Evolutionary conservation across 2,113 vertebrate genomes (phyloP), one percentile per base, ranked within the genome.

Genomic region (Cyprinodon brontotheroides): DNA sequence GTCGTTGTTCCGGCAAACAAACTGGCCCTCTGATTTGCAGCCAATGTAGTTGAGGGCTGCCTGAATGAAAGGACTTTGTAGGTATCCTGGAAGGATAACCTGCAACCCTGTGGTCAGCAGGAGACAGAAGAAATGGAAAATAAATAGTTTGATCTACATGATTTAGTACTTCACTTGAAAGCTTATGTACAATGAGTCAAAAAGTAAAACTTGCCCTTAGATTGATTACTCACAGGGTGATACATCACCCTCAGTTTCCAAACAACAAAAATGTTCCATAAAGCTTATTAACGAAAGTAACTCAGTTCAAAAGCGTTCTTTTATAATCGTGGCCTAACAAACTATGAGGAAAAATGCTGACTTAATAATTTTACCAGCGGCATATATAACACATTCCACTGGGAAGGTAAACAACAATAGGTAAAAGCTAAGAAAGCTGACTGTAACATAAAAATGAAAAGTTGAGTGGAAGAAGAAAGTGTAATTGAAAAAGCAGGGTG

Each of bases 21-120:
- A 96, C 82, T 95, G 95, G 0, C 98, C 98, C 20, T 96, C 96
- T 0, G 96, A 96, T 90, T 96, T 95, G 88, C 98, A 99, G 53
- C 96, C 96, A 12, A 99, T 95, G 88, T 99, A 99, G 93, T 96
- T 94, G 68, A 99, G 96, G 0, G 98, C 98, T 0, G 98, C 98
- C 0, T 95, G 94, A 77, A 99, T 95, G 11, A 98, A 99, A 39
- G 93, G 87, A 74, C 95, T 94, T 12, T 93, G 94, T 82, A 99
- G 87, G 91, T 99, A 95, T 40, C 89, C 87, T 0, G 98, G 98
- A 9, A 99, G 92, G 89, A 99, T 93, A 0, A 93, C 95, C 94
- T 99, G 98, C 78, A 99, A 93, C 73, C 98, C 98, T 99, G 91
- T 11, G 29, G 38, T 0, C 80, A n/a, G 0, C 4, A 61, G 50